Conservation (phyloP, 2,888 invertebrate genomes). For the Campoplex capitator region DNA sequence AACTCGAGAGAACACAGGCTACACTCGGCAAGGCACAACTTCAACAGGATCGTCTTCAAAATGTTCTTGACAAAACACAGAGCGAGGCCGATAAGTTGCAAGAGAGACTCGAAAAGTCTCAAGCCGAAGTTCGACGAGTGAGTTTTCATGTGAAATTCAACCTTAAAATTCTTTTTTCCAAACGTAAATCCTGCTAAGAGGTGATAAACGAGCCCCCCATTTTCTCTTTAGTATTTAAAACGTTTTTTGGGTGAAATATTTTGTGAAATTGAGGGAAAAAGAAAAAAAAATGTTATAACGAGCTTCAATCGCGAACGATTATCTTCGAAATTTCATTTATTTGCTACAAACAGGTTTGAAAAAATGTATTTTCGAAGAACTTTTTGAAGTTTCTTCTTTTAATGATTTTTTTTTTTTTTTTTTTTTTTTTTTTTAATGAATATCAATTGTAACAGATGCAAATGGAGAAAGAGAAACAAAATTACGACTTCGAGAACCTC, state of each 20-base stretch:
- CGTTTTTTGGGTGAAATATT: too few relatives aligned
- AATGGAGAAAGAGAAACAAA: constrained; percentile 95
- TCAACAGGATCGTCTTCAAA: constrained; percentile 96
- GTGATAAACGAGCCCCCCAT: too few relatives aligned
- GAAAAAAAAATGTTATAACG: too few relatives aligned
- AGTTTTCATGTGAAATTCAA: constrained; percentile 76
- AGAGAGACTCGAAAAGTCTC: constrained; percentile 93
- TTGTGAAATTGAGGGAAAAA: too few relatives aligned
- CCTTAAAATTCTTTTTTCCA: too few relatives aligned
- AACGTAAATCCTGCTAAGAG: too few relatives aligned
- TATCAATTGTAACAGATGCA: constrained; percentile 87
- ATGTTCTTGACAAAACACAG: constrained; percentile 94
- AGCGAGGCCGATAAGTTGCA: constrained; percentile 95
- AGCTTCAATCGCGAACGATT: too few relatives aligned
- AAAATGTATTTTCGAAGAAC: too few relatives aligned
- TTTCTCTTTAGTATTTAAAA: too few relatives aligned
- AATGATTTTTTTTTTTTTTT: background rate
- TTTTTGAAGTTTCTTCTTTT: background rate
- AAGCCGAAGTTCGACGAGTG: constrained; percentile 93
- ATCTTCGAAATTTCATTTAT: background rate
- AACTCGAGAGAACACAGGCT: constrained; percentile 94
- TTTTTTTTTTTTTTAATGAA: background rate
- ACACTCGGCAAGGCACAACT: constrained; percentile 96
- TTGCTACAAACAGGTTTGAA: too few relatives aligned
- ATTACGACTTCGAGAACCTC: constrained; percentile 95